A percentile compares a stretch with the other conserved stretches of the same genome.
Evolutionary conservation across 1,140 invertebrate genomes (phyloP).

Genomic region (Maconellicoccus hirsutus): DNA sequence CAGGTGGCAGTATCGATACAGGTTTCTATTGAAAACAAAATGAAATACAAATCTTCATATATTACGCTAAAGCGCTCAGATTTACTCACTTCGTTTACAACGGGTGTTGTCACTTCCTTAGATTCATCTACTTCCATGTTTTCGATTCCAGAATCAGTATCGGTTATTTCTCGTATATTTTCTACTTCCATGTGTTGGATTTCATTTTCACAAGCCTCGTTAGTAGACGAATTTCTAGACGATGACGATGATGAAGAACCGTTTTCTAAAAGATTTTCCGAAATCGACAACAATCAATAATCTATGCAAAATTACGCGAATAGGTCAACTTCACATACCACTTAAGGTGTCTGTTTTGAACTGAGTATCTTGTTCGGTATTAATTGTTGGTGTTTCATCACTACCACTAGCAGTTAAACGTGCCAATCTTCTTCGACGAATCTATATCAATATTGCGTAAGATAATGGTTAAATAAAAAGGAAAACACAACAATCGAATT

Average conservation of each 20-base stretch:
- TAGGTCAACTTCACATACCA: slow-evolving; percentile 31
- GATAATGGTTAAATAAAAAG: slow-evolving; percentile 15
- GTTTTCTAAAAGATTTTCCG: slow-evolving; percentile 19
- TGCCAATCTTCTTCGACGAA: slow-evolving; percentile 52
- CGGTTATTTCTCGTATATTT: slow-evolving; percentile 32
- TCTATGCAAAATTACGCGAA: slow-evolving; percentile 26
- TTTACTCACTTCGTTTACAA: slow-evolving; percentile 2
- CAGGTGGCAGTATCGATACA: slow-evolving; percentile 35
- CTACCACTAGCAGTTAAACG: slow-evolving; percentile 43
- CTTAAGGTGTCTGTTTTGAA: slow-evolving; percentile 24
- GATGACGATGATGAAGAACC: slow-evolving; percentile 29
- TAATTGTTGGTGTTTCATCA: slow-evolving; percentile 33
- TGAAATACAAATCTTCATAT: background rate
- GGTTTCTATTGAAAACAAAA: background rate
- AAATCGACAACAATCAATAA: slow-evolving; percentile 14
- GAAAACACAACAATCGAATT: slow-evolving; percentile 13
- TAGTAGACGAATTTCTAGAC: slow-evolving; percentile 34
- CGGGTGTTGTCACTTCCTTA: slow-evolving; percentile 30
- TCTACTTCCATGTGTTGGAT: slow-evolving; percentile 39
- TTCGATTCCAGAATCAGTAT: slow-evolving; percentile 62
- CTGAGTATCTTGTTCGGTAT: background rate
- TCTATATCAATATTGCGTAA: slow-evolving; percentile 39
- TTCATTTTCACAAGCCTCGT: slow-evolving; percentile 48
- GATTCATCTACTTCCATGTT: slow-evolving; percentile 58
- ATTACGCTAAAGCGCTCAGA: background rate